Base-by-base conservation (phyloP, 2,113 vertebrate species). In the Paramisgurnus dabryanus region DNA sequence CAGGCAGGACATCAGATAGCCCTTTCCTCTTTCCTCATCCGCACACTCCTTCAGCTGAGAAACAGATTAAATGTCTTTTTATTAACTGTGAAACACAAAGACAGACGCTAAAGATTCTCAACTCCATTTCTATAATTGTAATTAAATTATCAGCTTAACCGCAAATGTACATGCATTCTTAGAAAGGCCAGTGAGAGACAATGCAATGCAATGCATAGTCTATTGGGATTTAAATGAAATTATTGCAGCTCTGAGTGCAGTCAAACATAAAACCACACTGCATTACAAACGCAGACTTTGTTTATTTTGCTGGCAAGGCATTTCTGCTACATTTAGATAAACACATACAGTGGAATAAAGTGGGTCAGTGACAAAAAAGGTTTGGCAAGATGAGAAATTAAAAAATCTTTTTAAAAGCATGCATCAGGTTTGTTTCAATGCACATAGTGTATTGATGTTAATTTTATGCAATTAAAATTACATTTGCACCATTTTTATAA, bases 1-100 rank as follows among this genome's bases (percentile, higher is more conserved):
- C 89, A 96, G 84, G 86, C 95, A 96, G 0, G 95, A 96, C 80
- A 96, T 93, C 84, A 96, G 84, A 80, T 94, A 96, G 39, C 95
- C 95, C 85, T 94, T 96, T 34, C 95, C 95, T 66, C 94, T 87
- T 3, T 93, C 93, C 76, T 96, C 95, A 84, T 94, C 94, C 0
- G 94, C 93, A 88, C 95, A 96, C 78, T 96, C 95, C 81, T 95
- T 96, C 86, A 96, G 92, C 95, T 96, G 88, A 71, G 43, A 7
- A 70, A 70, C 22, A 77, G 17, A n/a, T 39, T 6, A 81, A 79
- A 15, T 12, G 39, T 60, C 27, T 74, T 74, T 61, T 47, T 8
- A 65, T 76, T 39, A 50, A 9, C 27, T 17, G 34, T 40, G 68
- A 53, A 22, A 17, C 17, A 27, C 22, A 22, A 47, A 41, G 40